Evolutionary conservation across 2,888 invertebrate genomes (phyloP).

Genomic region (Neria commutata): DNA sequence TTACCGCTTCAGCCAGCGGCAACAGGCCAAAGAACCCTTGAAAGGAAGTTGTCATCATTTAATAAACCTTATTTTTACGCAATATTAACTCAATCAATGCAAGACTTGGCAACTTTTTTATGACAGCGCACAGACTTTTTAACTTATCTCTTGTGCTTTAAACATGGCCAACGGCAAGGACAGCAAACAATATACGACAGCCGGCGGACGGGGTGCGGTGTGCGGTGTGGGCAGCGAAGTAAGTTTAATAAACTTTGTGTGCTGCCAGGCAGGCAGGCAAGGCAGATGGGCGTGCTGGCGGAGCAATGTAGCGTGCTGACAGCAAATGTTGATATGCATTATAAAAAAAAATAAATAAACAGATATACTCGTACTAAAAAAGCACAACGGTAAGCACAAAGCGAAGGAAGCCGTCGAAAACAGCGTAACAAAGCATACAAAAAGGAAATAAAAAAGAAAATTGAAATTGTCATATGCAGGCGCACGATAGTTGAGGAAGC

Average conservation of each 20-base stretch:
- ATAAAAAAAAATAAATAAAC: conserved; percentile 6
- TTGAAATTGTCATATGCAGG: conserved; percentile 47
- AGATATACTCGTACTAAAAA: neutral
- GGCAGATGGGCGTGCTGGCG: too few relatives aligned
- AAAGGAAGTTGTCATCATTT: conserved; percentile 26
- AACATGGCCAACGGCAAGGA: neutral
- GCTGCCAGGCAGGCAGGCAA: neutral
- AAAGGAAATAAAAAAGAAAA: conserved; percentile 29
- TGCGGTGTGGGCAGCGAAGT: neutral
- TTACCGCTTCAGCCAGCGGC: too few relatives aligned
- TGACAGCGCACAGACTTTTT: too few relatives aligned
- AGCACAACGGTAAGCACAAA: neutral
- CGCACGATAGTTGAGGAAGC: conserved; percentile 18
- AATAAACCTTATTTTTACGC: conserved; percentile 34
- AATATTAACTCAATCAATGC: conserved; percentile 36
- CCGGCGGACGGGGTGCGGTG: neutral
- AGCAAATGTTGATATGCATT: too few relatives aligned
- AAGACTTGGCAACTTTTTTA: conserved; percentile 29
- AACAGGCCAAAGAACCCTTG: too few relatives aligned
- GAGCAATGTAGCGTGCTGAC: neutral
- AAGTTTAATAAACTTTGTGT: conserved; percentile 13
- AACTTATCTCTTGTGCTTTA: conserved; percentile 8
- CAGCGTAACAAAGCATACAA: neutral
- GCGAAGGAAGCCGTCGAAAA: too few relatives aligned
- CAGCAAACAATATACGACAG: neutral